These are phyloP conservation scores for Peromyscus leucopus DNA, from an alignment of 2,113 vertebrate species.

Conservation along the genomic window DNA sequence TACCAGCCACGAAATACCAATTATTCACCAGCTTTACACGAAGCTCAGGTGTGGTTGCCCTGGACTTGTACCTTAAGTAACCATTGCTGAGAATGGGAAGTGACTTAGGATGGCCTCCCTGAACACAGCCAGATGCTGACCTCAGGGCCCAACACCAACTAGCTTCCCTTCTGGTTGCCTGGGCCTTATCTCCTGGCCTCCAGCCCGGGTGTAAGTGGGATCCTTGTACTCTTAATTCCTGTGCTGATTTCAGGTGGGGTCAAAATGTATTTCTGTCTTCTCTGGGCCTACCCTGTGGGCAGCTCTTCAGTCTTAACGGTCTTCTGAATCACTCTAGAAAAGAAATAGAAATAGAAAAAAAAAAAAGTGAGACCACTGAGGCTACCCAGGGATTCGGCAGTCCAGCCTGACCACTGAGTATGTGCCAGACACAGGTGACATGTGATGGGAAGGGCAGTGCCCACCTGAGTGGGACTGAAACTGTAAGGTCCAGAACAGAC, in stretches of 20 bases:
- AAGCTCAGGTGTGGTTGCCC: neutral
- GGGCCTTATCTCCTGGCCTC: neutral
- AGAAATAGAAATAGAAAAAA: neutral
- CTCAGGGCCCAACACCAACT: neutral
- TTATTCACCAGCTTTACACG: neutral
- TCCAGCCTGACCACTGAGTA: neutral
- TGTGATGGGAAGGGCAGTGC: neutral
- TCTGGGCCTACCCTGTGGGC: neutral
- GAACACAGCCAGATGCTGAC: neutral
- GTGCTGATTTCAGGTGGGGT: neutral
- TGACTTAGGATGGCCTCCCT: neutral
- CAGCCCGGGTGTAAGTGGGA: neutral
- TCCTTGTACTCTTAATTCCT: neutral
- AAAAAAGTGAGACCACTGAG: neutral
- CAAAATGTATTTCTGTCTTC: neutral
- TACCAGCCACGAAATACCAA: neutral
- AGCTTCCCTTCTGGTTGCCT: neutral
- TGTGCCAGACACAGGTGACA: neutral
- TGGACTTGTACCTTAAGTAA: neutral
- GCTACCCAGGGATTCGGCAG: neutral
- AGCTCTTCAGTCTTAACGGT: neutral
- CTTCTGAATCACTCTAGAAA: conserved; percentile 34
- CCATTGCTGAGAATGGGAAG: neutral
- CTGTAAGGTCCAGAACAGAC: neutral
- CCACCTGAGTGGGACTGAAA: neutral